These are phyloP conservation scores for Scolopax bukidnonensis DNA, from an alignment of 2,797 vertebrate genomes.

Conservation along the genomic window DNA sequence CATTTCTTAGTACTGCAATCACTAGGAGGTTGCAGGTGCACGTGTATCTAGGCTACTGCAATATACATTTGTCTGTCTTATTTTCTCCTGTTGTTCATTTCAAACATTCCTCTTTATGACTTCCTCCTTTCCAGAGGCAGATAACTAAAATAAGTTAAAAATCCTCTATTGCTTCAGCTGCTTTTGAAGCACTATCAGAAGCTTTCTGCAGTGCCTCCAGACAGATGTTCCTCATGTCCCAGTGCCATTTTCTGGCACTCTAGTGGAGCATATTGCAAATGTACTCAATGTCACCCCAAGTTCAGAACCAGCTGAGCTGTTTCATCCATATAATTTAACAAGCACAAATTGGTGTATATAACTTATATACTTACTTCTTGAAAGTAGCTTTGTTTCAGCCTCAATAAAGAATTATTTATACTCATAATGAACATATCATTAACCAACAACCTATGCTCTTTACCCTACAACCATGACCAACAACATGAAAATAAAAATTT, in stretches of 20 bases:
- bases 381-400: not conserved
- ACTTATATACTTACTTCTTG: not conserved
- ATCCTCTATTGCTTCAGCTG: not conserved
- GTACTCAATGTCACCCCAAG: not conserved
- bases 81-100: slow-evolving; percentile 6
- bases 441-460: not conserved
- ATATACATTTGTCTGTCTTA: not conserved
- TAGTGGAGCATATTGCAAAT: not conserved
- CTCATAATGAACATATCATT: fast-evolving
- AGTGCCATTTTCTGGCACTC: not conserved
- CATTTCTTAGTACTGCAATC: not conserved
- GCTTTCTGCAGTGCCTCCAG: not conserved
- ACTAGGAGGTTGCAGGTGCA: slow-evolving; percentile 9
- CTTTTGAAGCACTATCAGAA: not conserved
- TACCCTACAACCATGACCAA: not conserved
- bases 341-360: not conserved
- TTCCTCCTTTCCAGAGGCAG: not conserved
- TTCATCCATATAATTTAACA: not conserved
- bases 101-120: not conserved
- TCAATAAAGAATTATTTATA: not conserved
- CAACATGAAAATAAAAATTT: not conserved
- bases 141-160: not conserved
- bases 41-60: not conserved
- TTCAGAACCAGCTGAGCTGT: not conserved
- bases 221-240: not conserved